Evolutionary conservation across 1,140 invertebrate genomes (phyloP).

Genomic region (Aphis craccivora): DNA sequence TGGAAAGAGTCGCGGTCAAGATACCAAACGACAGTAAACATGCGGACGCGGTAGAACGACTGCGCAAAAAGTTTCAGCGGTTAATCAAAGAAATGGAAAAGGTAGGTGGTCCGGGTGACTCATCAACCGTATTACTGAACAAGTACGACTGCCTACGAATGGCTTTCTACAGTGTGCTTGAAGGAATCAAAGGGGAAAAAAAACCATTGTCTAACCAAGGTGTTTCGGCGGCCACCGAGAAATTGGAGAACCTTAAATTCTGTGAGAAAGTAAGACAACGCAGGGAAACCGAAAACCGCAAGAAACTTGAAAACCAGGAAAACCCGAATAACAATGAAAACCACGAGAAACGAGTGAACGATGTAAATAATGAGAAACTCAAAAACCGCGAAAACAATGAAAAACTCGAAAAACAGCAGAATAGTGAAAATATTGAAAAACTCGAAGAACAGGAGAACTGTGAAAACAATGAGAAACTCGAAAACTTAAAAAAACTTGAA

Average conservation of each 20-base stretch:
- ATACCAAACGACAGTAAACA: background rate
- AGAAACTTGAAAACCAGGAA: too few species aligned
- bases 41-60: too few species aligned
- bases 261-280: background rate
- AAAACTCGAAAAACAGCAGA: too few species aligned
- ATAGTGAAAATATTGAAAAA: too few species aligned
- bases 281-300: background rate
- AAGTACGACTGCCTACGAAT: background rate
- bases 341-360: background rate
- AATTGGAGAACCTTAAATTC: background rate
- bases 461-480: background rate
- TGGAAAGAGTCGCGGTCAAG: background rate
- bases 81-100: background rate
- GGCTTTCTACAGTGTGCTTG: background rate
- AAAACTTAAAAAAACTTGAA: background rate
- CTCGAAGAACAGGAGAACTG: background rate
- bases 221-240: background rate
- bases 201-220: background rate
- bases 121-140: background rate
- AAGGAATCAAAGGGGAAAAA: background rate
- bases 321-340: too few species aligned
- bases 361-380: background rate
- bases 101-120: background rate
- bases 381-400: too few species aligned
- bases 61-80: background rate